Conservation (phyloP, 2,113 vertebrate species). For the Solenodon paradoxus region DNA sequence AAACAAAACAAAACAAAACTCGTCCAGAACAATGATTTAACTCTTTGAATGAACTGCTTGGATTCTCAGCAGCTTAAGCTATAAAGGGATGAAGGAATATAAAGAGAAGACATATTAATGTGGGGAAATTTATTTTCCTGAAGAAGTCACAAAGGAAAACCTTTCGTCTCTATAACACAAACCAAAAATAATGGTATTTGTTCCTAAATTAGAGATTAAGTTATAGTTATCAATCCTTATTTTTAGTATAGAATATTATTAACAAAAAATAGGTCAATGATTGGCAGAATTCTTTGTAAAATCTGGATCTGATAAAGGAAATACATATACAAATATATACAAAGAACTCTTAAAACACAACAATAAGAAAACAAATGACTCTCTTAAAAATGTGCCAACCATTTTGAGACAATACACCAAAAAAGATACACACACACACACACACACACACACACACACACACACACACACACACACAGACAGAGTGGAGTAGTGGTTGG, state of each 20-base stretch:
- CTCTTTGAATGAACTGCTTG: not conserved
- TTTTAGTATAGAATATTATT: not conserved
- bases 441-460: too few species aligned
- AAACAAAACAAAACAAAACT: not conserved
- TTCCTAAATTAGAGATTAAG: not conserved
- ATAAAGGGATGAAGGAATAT: not conserved
- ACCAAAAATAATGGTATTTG: not conserved
- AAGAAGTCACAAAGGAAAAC: not conserved
- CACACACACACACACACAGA: too few species aligned
- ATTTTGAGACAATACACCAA: not conserved
- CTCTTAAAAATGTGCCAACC: not conserved
- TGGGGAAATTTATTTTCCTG: not conserved
- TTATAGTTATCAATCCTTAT: slow-evolving; percentile 6
- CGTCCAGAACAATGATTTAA: not conserved
- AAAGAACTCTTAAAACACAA: slow-evolving; percentile 10
- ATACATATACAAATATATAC: not conserved
- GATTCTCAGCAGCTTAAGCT: not conserved
- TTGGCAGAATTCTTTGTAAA: not conserved
- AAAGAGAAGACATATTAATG: slow-evolving; percentile 10
- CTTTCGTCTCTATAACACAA: not conserved
- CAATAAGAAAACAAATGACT: not conserved
- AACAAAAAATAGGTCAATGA: not conserved
- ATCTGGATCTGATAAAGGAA: not conserved
- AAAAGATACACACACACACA: not conserved
- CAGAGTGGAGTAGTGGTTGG: too few species aligned